A percentile compares a stretch with the other conserved stretches of the same genome.
Evolutionary conservation across 2,888 invertebrate species (phyloP).

Genomic region (Oegoconia quadripuncta): DNA sequence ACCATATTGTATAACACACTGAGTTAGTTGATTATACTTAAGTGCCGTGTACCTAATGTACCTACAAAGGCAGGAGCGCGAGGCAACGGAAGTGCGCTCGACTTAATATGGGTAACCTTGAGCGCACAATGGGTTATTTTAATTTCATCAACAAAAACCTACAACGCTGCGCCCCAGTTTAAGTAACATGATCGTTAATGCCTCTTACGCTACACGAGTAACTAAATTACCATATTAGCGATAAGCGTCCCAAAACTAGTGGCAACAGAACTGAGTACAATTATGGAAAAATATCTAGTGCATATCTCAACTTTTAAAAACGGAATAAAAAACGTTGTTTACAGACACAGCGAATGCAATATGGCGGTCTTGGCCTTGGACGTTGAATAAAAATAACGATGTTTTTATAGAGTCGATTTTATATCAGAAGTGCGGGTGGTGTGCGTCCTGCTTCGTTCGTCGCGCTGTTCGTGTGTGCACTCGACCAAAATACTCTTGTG

Average conservation of each 20-base stretch:
- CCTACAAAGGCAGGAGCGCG: conserved; percentile 14
- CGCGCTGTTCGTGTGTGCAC: conserved; percentile 24
- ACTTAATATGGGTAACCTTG: conserved; percentile 72
- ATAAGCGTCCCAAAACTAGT: conserved; percentile 17
- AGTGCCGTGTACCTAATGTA: background rate
- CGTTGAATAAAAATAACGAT: conserved; percentile 68
- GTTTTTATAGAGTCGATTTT: conserved; percentile 68
- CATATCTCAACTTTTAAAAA: conserved; percentile 13
- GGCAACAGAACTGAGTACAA: conserved; percentile 2
- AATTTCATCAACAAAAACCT: conserved; percentile 47
- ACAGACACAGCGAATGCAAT: conserved; percentile 61
- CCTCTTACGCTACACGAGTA: conserved; percentile 26
- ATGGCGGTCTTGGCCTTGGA: conserved; percentile 67
- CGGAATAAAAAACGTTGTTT: conserved; percentile 55
- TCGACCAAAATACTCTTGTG: conserved; percentile 24
- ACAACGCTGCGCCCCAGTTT: conserved; percentile 39
- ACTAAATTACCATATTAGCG: conserved; percentile 31
- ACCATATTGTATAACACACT: conserved; percentile 6
- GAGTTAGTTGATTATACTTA: background rate
- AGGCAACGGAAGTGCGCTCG: conserved; percentile 54
- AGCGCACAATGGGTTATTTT: conserved; percentile 56
- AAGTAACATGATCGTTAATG: conserved; percentile 33
- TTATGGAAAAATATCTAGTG: conserved; percentile 2
- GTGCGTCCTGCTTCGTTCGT: background rate
- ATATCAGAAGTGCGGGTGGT: conserved; percentile 49